Base-by-base conservation (phyloP, 2,113 vertebrate genomes). In the Poecile atricapillus region DNA sequence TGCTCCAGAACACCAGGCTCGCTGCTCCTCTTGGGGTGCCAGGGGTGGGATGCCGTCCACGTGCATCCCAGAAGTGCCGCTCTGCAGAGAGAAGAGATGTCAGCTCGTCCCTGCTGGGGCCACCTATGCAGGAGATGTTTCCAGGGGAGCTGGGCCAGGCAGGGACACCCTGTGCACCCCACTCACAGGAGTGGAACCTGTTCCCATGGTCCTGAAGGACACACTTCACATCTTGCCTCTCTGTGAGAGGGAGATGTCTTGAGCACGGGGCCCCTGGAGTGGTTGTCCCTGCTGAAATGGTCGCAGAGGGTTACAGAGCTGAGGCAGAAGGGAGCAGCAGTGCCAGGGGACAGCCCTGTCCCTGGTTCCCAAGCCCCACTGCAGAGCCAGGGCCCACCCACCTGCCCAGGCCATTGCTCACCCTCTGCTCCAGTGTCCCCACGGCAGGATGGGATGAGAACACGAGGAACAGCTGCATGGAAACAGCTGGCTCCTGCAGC, bases 31-130 rank as follows among this genome's bases (percentile, higher is more conserved):
- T 86, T 3, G 2, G 33, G 60, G 15, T 67, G 28, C 47, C 44
- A 4, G 28, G 52, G 52, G 5, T 71, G 71, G 79, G 76, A 78
- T 0, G 7, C 15, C 1, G 0, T 90, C 93, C 92, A 58, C 2
- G 1, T 1, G 0, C 0, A 4, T 90, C 60, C 83, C 60, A 46
- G 60, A 19, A 67, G 76, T 2, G 4, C 85, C 69, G 0, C 83
- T 89, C 96, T 97, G 95, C 68, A 93, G 92, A 97, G 55, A 96
- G 71, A 96, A 93, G 47, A 96, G 82, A 44, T 33, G 41, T 95
- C 93, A 97, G 92, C 64, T 83, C 0, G 0, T 35, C 43, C 68
- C 90, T 23, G 6, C 47, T 82, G 60, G 37, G 52, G 43, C 20
- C 64, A 27, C 35, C 35, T 56, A 47, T 19, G 39, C 44, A 28